Evolutionary conservation across 2,113 vertebrate genomes (phyloP).

Genomic region (Aptenodytes forsteri): DNA sequence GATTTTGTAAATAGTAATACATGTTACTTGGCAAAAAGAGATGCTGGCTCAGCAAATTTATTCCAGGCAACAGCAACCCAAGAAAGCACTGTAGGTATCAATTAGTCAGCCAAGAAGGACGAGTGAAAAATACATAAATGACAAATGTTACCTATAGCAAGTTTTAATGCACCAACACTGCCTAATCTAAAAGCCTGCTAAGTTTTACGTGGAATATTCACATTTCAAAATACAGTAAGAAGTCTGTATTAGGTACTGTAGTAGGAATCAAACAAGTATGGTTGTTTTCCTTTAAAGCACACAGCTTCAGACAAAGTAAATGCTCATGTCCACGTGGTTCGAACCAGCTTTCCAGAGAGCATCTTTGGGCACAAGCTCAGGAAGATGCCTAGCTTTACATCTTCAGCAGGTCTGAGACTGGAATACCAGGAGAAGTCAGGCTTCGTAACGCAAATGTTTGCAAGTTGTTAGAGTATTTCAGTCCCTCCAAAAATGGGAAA

Average conservation of each 20-base stretch:
- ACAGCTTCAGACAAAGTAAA: not conserved
- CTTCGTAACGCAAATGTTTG: not conserved
- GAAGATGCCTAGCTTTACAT: not conserved
- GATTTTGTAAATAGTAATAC: not conserved
- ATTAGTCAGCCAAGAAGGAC: not conserved
- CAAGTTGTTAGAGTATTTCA: not conserved
- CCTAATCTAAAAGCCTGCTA: not conserved
- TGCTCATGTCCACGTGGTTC: not conserved
- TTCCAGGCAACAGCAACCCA: not conserved
- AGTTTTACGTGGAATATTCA: not conserved
- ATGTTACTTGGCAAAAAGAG: not conserved
- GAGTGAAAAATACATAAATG: not conserved
- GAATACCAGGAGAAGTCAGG: not conserved
- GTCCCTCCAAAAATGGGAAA: not conserved
- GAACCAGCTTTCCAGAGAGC: not conserved
- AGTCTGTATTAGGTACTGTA: not conserved
- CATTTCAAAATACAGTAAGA: not conserved
- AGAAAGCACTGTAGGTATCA: not conserved
- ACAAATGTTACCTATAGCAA: not conserved
- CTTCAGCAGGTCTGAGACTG: not conserved
- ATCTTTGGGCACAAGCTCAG: not conserved
- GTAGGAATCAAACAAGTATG: not conserved
- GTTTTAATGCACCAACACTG: not conserved
- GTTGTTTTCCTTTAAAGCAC: not conserved
- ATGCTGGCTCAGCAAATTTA: not conserved